Percentiles rank a stretch among this genome's conserved stretches.
phyloP scores from a whole-genome alignment of 2,113 vertebrate genomes.

The Riparia riparia region DNA sequence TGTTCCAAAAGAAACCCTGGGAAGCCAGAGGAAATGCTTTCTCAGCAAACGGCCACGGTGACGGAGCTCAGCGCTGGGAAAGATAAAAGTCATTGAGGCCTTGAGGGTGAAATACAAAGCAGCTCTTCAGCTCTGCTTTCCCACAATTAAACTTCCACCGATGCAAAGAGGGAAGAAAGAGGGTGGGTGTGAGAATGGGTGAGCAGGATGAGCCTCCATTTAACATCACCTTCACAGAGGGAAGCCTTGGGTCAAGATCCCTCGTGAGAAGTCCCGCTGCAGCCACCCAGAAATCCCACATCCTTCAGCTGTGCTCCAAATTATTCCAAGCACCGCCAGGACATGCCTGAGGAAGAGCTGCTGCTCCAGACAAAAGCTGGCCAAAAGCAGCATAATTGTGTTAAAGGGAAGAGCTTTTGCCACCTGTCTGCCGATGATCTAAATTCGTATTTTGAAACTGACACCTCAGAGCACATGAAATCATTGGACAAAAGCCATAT shows the following conservation, averaged over 20 bases:
- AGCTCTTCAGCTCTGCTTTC: neutral
- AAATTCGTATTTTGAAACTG: neutral
- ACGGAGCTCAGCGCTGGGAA: neutral
- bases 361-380: neutral
- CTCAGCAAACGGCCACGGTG: neutral
- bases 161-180: slow-evolving; percentile 2
- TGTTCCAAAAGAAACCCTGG: neutral
- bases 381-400: neutral
- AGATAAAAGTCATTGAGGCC: slow-evolving; percentile 41
- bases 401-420: neutral
- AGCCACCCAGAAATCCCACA: neutral
- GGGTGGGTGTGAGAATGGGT: neutral
- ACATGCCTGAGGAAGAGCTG: neutral
- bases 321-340: neutral
- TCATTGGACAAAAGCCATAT: neutral
- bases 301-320: neutral
- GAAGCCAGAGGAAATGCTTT: neutral
- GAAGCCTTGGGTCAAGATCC: neutral
- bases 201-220: neutral
- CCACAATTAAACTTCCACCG: neutral
- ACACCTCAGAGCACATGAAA: neutral
- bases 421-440: neutral
- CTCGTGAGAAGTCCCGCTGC: fast-evolving
- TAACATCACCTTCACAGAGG: neutral
- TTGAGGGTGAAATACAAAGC: slow-evolving; percentile 48